Evolutionary conservation across 2,888 invertebrate species (phyloP).

Genomic region (Leptothorax acervorum): DNA sequence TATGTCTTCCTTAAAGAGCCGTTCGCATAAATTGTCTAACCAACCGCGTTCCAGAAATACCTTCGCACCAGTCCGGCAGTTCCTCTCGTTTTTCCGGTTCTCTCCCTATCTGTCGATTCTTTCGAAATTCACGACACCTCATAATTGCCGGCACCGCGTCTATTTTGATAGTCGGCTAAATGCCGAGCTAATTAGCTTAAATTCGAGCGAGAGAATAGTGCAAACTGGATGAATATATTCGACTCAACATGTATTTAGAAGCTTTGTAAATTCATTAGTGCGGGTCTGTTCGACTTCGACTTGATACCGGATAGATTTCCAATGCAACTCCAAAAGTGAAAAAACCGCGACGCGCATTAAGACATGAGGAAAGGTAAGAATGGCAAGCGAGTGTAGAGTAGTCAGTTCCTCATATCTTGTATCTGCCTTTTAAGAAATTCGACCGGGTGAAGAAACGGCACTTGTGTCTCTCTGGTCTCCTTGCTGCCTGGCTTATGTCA

Average conservation of each 20-base stretch:
- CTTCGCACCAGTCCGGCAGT: slow-evolving; percentile 57
- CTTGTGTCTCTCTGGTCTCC: slow-evolving; percentile 64
- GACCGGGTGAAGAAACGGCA: slow-evolving; percentile 79
- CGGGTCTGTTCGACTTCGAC: slow-evolving; percentile 32
- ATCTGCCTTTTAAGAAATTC: slow-evolving; percentile 80
- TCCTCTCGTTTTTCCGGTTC: slow-evolving; percentile 68
- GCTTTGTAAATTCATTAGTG: slow-evolving; percentile 59
- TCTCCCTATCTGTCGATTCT: slow-evolving; percentile 60
- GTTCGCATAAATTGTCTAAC: slow-evolving; percentile 61
- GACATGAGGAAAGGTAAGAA: slow-evolving; percentile 56
- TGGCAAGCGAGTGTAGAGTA: slow-evolving; percentile 65
- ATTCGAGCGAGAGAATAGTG: slow-evolving; percentile 62
- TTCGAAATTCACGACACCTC: slow-evolving; percentile 68
- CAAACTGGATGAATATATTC: slow-evolving; percentile 50
- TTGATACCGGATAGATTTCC: slow-evolving; percentile 42
- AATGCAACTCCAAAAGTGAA: slow-evolving; percentile 17
- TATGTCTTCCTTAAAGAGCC: slow-evolving; percentile 61
- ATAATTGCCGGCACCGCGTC: slow-evolving; percentile 60
- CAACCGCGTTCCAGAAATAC: slow-evolving; percentile 63
- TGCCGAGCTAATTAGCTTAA: slow-evolving; percentile 70
- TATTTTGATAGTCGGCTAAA: slow-evolving; percentile 62
- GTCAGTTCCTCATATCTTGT: slow-evolving; percentile 83
- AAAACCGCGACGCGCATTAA: slow-evolving; percentile 39
- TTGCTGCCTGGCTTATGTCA: slow-evolving; percentile 78
- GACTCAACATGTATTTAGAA: slow-evolving; percentile 61